Evolutionary conservation across 2,113 vertebrate genomes (phyloP).

Genomic region (Caranx melampygus): DNA sequence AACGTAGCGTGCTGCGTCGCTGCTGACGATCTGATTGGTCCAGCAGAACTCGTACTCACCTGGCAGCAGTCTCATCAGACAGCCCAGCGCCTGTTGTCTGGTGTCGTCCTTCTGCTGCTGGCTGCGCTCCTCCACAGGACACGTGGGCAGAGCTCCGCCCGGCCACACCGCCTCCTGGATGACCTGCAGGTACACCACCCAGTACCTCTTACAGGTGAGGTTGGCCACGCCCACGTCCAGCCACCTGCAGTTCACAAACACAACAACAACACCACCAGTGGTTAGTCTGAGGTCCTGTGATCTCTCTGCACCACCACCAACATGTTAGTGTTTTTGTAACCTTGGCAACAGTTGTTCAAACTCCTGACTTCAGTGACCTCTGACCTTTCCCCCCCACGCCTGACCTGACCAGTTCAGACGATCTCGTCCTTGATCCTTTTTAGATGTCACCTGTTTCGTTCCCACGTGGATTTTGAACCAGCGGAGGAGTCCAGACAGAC

Average conservation of each 20-base stretch:
- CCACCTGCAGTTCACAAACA: slow-evolving; percentile 85
- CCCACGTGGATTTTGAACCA: slow-evolving; percentile 60
- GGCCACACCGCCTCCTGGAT: slow-evolving; percentile 97
- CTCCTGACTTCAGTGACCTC: slow-evolving; percentile 32
- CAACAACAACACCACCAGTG: background rate
- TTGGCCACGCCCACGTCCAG: slow-evolving; percentile 91
- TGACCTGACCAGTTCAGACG: slow-evolving; percentile 33
- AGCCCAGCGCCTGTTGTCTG: slow-evolving; percentile 85
- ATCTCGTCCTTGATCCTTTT: slow-evolving; percentile 23
- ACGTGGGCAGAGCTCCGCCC: slow-evolving; percentile 85
- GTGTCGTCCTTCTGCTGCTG: slow-evolving; percentile 86
- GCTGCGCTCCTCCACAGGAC: slow-evolving; percentile 84
- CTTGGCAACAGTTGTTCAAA: slow-evolving; percentile 38
- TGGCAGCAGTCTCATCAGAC: slow-evolving; percentile 91
- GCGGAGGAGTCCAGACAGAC: background rate
- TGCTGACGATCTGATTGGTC: too few species aligned
- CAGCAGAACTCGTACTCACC: slow-evolving; percentile 72
- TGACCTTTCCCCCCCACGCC: slow-evolving; percentile 53
- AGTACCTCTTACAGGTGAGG: slow-evolving; percentile 89
- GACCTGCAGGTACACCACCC: slow-evolving; percentile 91
- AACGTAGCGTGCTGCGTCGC: too few species aligned
- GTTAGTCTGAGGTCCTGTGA: background rate
- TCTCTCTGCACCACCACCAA: background rate
- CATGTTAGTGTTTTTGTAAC: background rate
- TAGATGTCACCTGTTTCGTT: slow-evolving; percentile 29